phyloP scores from a whole-genome alignment of 2,113 vertebrate genomes.

The Sebastes schlegelii region DNA sequence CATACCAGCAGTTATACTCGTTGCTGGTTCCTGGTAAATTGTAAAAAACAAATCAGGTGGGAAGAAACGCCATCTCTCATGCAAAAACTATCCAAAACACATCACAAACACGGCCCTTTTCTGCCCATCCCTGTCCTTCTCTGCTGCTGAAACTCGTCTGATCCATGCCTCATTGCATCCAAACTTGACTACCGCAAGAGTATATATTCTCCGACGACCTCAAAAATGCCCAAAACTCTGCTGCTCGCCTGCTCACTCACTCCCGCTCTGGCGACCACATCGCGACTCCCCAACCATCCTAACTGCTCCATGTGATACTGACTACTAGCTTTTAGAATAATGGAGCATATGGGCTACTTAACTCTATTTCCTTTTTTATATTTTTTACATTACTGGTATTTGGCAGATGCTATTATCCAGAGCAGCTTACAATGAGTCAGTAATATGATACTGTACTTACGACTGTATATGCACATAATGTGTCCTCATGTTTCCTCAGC shows the following conservation, averaged over 20 bases:
- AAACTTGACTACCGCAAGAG: neutral
- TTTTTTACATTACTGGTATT: neutral
- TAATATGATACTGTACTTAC: neutral
- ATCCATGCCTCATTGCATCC: neutral
- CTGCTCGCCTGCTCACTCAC: too few relatives aligned
- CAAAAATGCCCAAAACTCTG: neutral
- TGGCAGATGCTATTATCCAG: neutral
- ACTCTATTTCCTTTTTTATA: neutral
- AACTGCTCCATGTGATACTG: neutral
- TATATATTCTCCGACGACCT: neutral
- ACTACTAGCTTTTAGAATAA: neutral
- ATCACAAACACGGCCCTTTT: neutral
- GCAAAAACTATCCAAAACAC: neutral
- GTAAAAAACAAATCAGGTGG: neutral
- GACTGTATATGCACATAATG: neutral
- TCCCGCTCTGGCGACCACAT: neutral
- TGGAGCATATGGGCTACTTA: neutral
- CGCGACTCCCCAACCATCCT: neutral
- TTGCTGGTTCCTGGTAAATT: neutral
- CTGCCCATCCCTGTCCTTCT: neutral
- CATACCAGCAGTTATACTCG: neutral
- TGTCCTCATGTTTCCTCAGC: neutral
- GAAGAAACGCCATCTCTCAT: neutral
- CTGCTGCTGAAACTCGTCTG: neutral
- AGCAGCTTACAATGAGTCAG: neutral